phyloP scores from a whole-genome alignment of 2,113 vertebrate species.

The Climacteris rufus region DNA sequence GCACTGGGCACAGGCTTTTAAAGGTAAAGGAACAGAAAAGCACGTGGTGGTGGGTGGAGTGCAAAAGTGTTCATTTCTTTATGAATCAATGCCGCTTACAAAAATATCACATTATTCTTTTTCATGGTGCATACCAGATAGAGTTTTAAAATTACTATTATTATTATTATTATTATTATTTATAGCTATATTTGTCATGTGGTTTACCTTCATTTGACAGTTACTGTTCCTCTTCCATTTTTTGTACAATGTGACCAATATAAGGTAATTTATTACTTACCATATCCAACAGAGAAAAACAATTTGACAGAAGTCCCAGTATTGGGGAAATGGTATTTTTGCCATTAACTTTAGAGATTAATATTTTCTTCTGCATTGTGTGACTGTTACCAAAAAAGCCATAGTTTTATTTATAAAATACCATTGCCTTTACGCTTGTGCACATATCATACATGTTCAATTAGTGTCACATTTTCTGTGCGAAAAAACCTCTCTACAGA shows the following conservation, averaged over 20 bases:
- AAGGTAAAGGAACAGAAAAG: not conserved
- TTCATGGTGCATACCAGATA: not conserved
- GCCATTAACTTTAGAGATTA: not conserved
- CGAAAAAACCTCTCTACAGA: not conserved
- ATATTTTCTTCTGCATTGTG: not conserved
- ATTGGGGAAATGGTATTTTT: not conserved
- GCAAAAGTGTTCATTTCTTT: not conserved
- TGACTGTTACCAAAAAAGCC: accelerated
- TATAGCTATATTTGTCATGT: not conserved
- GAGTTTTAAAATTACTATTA: accelerated
- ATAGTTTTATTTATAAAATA: not conserved
- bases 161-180: not conserved
- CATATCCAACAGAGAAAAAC: not conserved
- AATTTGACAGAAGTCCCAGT: not conserved
- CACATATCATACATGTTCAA: not conserved
- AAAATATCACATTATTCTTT: not conserved
- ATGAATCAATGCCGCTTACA: not conserved
- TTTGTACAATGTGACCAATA: not conserved
- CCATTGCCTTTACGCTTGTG: not conserved
- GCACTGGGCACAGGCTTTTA: not conserved
- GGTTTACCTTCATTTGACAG: not conserved
- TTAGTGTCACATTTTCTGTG: not conserved
- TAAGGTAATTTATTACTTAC: not conserved
- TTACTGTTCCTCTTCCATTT: not conserved
- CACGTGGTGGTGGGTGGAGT: not conserved